Percentiles rank a stretch among this genome's conserved stretches.
Conservation (phyloP, 2,113 vertebrate genomes). For the Trinectes maculatus region DNA sequence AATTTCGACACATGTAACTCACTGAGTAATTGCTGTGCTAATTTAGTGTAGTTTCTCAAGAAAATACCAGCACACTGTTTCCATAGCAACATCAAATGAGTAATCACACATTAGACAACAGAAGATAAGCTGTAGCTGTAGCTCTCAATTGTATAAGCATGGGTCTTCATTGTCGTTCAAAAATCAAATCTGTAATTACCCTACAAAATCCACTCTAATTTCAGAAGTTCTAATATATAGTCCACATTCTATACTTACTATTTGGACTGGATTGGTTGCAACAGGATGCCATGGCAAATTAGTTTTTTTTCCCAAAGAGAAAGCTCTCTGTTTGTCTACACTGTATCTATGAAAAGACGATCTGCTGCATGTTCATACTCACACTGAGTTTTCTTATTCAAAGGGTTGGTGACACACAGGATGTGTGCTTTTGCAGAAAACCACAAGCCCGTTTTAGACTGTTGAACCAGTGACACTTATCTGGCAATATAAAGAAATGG, state of each 20-base stretch:
- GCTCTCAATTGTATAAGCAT: background rate
- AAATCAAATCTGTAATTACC: background rate
- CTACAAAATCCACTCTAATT: background rate
- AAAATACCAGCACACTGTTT: background rate
- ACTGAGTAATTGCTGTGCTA: background rate
- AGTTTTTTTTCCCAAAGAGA: background rate
- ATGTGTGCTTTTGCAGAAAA: conserved; percentile 78
- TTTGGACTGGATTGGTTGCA: background rate
- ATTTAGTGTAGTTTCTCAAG: background rate
- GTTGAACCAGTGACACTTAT: no score
- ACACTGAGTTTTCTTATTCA: background rate
- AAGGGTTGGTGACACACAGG: conserved; percentile 51
- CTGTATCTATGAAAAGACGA: background rate
- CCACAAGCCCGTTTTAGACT: conserved; percentile 62
- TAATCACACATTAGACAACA: background rate
- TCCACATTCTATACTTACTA: background rate
- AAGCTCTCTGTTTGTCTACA: background rate
- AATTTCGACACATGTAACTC: no score
- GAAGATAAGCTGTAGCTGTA: no score
- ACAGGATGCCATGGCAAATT: background rate
- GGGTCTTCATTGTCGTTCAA: background rate
- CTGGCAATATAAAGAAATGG: no score
- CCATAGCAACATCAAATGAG: background rate
- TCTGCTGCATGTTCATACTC: background rate
- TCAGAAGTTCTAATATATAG: background rate